Conservation (phyloP, 2,797 vertebrate species). For the Karalla daura region DNA sequence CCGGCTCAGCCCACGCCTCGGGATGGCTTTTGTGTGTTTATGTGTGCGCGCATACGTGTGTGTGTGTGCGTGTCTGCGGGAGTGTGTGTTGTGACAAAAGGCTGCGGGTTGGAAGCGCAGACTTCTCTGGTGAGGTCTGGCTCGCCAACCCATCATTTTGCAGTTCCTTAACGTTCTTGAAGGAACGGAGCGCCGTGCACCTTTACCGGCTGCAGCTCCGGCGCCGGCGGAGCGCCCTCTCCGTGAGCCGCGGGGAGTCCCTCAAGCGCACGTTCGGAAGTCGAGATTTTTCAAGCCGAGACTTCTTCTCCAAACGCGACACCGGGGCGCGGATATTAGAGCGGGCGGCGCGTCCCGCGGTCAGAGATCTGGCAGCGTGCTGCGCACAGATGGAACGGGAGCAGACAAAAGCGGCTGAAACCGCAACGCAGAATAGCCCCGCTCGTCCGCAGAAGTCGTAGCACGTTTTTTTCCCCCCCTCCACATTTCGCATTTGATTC, state of each 20-base stretch:
- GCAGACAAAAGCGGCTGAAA: constrained; percentile 50
- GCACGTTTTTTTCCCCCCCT: constrained; percentile 10
- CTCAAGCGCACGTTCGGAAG: constrained; percentile 19
- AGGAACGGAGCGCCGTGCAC: constrained; percentile 41
- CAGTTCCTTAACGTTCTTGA: constrained; percentile 59
- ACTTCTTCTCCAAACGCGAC: constrained; percentile 30
- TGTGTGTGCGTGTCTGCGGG: constrained; percentile 31
- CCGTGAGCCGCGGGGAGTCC: no score
- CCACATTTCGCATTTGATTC: constrained; percentile 26
- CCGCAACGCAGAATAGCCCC: constrained; percentile 36
- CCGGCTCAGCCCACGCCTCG: constrained; percentile 73
- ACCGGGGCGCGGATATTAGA: constrained; percentile 38
- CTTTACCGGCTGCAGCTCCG: constrained; percentile 23
- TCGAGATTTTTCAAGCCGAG: constrained; percentile 22
- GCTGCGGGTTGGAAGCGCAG: constrained; percentile 61
- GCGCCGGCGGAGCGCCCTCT: constrained; percentile 13
- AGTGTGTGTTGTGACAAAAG: constrained; percentile 67
- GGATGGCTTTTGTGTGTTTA: constrained; percentile 53
- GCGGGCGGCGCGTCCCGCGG: constrained; percentile 34
- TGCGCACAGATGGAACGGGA: constrained; percentile 44
- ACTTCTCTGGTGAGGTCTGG: constrained; percentile 61
- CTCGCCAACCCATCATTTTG: constrained; percentile 65
- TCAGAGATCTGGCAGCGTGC: constrained; percentile 43
- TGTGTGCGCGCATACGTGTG: constrained; percentile 33
- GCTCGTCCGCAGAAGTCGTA: constrained; percentile 18